Base-by-base conservation (phyloP, 2,113 vertebrate genomes). In the Carollia perspicillata region DNA sequence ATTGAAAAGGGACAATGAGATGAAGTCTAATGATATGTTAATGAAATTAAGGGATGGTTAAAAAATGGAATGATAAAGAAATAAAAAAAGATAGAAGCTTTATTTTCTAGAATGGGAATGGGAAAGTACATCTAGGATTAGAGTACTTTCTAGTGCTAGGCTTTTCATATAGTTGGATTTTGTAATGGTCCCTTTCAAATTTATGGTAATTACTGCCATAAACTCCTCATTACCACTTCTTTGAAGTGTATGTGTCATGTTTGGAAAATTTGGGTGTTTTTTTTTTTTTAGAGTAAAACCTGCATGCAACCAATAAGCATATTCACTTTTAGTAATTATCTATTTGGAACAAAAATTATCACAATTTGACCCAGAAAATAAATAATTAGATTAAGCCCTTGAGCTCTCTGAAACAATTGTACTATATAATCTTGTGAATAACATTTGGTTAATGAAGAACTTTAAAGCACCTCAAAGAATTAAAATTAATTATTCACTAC, bases 341-440 rank as follows among this genome's bases (percentile, higher is more conserved):
- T 91, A 11, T 86, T 53, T 85, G 58, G 66, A 69, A 66, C 84
- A 89, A 86, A 92, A 94, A 42, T 42, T 40, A 84, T 13, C 63
- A 60, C 53, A 77, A 42, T 93, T 95, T 93, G 79, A 35, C 42
- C 85, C 35, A 93, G 81, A 89, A 96, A 94, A 87, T 75, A 89
- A 94, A 80, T 94, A 92, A 90, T 89, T 93, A 74, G 69, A 72
- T 68, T 95, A 92, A 96, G 23, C 14, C 30, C 65, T 63, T 79
- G 72, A 92, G 65, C 79, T 85, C 90, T 97, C 74, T 93, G 79
- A 89, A 93, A 74, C 16, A 60, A 49, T 90, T 69, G 23, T 93
- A 78, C 85, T 84, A 0, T 91, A 77, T 77, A 83, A 79, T 49
- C 74, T 92, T 78, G 93, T 77, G 69, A 89, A 71, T 93, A 92